Evolutionary conservation across 1,140 invertebrate genomes (phyloP).

Genomic region (Hestina assimilis): DNA sequence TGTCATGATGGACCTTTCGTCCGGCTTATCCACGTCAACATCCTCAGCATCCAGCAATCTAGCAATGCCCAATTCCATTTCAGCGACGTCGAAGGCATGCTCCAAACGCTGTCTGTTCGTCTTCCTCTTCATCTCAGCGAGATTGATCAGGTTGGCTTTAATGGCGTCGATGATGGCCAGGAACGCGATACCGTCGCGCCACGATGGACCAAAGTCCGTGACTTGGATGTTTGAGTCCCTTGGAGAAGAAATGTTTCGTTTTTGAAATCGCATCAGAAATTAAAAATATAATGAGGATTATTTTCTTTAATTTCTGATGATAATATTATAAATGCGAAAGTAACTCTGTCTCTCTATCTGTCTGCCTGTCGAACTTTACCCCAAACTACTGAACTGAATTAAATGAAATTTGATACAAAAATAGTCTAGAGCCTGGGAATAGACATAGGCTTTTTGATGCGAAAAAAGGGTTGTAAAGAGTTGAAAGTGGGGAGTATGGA

Average conservation of each 20-base stretch:
- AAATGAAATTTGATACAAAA: too few species aligned
- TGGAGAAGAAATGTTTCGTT: not conserved
- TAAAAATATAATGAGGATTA: too few species aligned
- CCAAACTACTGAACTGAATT: too few species aligned
- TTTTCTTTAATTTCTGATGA: too few species aligned
- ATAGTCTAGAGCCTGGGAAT: too few species aligned
- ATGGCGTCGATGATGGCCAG: conserved; percentile 97
- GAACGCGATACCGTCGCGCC: conserved; percentile 98
- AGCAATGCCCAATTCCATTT: conserved; percentile 95
- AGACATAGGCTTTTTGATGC: too few species aligned
- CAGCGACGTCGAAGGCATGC: conserved; percentile 96
- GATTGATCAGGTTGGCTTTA: conserved; percentile 94
- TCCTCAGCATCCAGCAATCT: conserved; percentile 96
- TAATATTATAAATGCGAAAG: too few species aligned
- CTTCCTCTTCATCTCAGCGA: conserved; percentile 87
- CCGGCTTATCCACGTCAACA: conserved; percentile 97
- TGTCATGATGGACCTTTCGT: conserved; percentile 99
- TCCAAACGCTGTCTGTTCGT: conserved; percentile 91
- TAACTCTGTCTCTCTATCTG: too few species aligned
- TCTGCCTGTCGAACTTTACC: too few species aligned
- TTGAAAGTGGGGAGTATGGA: too few species aligned
- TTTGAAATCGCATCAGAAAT: too few species aligned
- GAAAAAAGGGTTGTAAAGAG: too few species aligned
- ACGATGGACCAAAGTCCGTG: conserved; percentile 96
- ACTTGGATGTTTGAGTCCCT: conserved; percentile 93